phyloP scores from a whole-genome alignment of 2,113 vertebrate genomes.

The Corydoras maculifer region DNA sequence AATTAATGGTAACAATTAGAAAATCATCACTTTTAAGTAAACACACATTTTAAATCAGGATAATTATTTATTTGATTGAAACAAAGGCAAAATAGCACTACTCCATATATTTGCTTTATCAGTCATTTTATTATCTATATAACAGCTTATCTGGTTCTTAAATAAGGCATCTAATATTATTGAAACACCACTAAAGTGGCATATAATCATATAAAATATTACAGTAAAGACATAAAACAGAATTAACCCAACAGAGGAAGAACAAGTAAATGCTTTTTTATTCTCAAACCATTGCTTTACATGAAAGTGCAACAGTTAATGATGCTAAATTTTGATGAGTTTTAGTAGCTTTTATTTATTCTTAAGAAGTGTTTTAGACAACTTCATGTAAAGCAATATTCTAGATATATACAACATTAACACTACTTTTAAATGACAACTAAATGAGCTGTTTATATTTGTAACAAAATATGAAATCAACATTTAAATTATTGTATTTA shows the following conservation, averaged over 20 bases:
- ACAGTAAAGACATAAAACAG: constrained; percentile 32
- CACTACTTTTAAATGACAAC: too few relatives aligned
- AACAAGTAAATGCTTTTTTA: neutral
- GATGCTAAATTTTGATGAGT: neutral
- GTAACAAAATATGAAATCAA: too few relatives aligned
- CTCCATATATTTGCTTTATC: constrained; percentile 9
- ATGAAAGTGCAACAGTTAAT: constrained; percentile 3
- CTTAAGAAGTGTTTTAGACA: too few relatives aligned
- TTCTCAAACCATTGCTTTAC: neutral
- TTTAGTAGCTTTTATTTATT: too few relatives aligned
- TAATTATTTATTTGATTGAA: constrained; percentile 25
- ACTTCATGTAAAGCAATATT: too few relatives aligned
- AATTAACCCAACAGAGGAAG: neutral
- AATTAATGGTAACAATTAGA: too few relatives aligned
- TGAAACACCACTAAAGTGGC: constrained; percentile 11
- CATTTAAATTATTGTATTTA: too few relatives aligned
- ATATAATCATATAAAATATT: neutral
- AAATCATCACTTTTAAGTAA: too few relatives aligned
- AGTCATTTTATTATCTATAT: constrained; percentile 11
- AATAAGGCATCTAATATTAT: constrained; percentile 37
- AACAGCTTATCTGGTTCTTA: constrained; percentile 5
- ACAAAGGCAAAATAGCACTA: constrained; percentile 26
- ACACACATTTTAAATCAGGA: neutral
- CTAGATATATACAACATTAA: too few relatives aligned
- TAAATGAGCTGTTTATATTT: too few relatives aligned